phyloP scores from a whole-genome alignment of 2,888 invertebrate species.

The Mongoloraphidia duomilia region DNA sequence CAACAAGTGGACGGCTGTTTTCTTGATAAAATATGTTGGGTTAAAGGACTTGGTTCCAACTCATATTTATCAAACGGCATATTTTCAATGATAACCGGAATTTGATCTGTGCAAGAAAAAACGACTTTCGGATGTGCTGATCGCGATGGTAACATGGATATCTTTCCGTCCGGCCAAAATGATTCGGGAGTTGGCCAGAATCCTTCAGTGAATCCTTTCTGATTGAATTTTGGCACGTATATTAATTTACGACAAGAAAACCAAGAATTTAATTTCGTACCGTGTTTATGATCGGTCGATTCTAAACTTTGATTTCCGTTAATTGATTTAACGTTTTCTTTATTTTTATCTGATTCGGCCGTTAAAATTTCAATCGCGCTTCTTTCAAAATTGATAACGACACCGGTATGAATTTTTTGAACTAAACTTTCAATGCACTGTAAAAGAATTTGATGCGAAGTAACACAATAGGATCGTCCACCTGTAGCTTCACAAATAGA shows the following conservation, averaged over 20 bases:
- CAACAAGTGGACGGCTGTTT: conserved; percentile 92
- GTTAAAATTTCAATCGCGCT: conserved; percentile 76
- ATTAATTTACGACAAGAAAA: conserved; percentile 76
- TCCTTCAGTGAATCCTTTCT: conserved; percentile 82
- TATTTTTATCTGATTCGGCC: conserved; percentile 24
- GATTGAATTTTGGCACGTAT: conserved; percentile 82
- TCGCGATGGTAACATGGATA: conserved; percentile 75
- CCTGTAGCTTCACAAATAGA: conserved; percentile 99
- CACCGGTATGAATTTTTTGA: conserved; percentile 93
- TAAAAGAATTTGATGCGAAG: conserved; percentile 87
- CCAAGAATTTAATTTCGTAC: conserved; percentile 40
- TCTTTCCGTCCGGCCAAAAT: conserved; percentile 89
- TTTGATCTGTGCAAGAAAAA: conserved; percentile 85
- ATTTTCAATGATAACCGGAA: conserved; percentile 91
- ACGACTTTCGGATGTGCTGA: conserved; percentile 91
- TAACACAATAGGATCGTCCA: conserved; percentile 90
- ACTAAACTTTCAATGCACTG: conserved; percentile 94
- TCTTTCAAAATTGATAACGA: conserved; percentile 95
- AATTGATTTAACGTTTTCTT: conserved; percentile 30
- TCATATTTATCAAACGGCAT: conserved; percentile 99
- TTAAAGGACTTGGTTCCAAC: conserved; percentile 91
- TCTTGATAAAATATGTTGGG: conserved; percentile 86
- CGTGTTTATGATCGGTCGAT: background rate
- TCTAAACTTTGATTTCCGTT: conserved; percentile 29
- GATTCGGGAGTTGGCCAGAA: conserved; percentile 99